A percentile compares a stretch with the other conserved stretches of the same genome.
Conservation (phyloP, 2,888 invertebrate genomes). For the Scelioninae gen. 2 region DNA sequence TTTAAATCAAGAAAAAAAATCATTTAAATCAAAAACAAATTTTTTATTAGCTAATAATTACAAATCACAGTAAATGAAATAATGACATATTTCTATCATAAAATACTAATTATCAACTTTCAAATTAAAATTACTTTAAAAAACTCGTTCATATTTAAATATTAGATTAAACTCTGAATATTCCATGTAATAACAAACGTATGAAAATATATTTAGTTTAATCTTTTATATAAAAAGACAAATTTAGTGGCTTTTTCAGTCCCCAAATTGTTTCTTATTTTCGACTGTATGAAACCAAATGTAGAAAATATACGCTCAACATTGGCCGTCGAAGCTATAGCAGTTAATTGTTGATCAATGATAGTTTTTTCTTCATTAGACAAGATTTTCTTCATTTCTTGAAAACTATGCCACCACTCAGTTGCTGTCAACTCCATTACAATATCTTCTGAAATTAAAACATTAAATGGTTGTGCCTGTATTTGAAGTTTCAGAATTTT, state of each 20-base stretch:
- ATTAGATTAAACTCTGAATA: no score
- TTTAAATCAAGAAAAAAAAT: no score
- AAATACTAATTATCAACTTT: neutral
- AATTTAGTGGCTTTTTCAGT: conserved; percentile 39
- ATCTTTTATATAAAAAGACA: no score
- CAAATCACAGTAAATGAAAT: neutral
- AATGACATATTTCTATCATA: no score
- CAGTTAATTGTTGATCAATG: conserved; percentile 11
- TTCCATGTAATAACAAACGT: neutral
- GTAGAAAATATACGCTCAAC: conserved; percentile 16
- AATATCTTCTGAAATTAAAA: conserved; percentile 13
- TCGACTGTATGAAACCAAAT: conserved; percentile 27
- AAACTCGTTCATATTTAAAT: neutral
- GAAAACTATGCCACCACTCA: conserved; percentile 35
- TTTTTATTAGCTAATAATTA: no score
- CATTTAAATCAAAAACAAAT: no score
- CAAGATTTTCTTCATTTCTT: conserved; percentile 14
- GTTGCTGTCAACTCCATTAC: conserved; percentile 26
- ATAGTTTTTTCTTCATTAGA: conserved; percentile 4
- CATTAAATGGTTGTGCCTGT: conserved; percentile 17
- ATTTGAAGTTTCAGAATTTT: conserved; percentile 16
- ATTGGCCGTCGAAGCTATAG: conserved; percentile 14
- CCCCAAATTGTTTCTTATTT: conserved; percentile 30
- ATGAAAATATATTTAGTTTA: neutral
- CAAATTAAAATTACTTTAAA: neutral